Percentiles rank a stretch among this genome's conserved stretches.
Evolutionary conservation across 2,888 invertebrate species (phyloP).

Genomic region (Himalopsyche kuldschensis): DNA sequence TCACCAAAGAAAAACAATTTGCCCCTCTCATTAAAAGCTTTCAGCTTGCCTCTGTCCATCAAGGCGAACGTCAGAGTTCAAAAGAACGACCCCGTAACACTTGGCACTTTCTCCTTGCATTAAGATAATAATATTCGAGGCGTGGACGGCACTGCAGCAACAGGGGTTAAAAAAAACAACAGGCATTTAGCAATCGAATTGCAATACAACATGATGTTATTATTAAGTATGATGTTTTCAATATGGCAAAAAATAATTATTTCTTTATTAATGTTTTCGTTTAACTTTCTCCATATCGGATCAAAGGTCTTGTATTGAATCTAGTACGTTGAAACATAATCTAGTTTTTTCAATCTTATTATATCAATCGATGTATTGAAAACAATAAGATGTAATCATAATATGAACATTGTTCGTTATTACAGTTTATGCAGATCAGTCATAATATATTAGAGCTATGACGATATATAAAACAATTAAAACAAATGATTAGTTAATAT

Average conservation of each 20-base stretch:
- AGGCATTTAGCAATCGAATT: background rate
- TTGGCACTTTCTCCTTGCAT: conserved; percentile 1
- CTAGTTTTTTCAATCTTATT: too few species aligned
- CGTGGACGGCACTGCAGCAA: background rate
- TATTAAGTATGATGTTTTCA: background rate
- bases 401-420: too few species aligned
- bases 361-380: too few species aligned
- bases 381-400: too few species aligned
- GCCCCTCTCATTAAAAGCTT: background rate
- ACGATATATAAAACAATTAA: too few species aligned
- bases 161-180: background rate
- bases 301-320: too few species aligned
- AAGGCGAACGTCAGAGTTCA: background rate
- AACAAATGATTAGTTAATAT: too few species aligned
- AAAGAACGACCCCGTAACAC: background rate
- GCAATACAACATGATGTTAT: background rate
- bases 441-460: too few species aligned
- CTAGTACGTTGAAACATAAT: too few species aligned
- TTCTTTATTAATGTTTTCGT: background rate
- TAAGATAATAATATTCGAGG: background rate
- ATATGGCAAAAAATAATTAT: background rate
- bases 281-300: too few species aligned
- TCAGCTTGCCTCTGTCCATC: background rate
- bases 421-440: too few species aligned
- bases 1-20: too few species aligned